Evolutionary conservation across 2,797 vertebrate species (phyloP), one percentile per base, ranked within the genome.

Genomic region (Falco novaeseelandiae): DNA sequence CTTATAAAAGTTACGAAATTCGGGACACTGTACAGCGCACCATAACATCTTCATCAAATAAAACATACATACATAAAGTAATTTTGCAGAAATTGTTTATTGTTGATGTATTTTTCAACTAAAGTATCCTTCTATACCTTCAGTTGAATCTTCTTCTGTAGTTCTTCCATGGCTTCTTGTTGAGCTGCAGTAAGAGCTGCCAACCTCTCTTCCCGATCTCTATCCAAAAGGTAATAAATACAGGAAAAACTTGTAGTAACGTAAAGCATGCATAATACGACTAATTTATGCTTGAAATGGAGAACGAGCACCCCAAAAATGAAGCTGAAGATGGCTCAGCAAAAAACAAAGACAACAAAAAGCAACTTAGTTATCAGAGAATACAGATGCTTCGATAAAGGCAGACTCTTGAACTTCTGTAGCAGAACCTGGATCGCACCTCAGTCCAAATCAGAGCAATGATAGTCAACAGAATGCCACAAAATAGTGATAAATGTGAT

Each of bases 111-210:
- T 55, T 90, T 96, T 91, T 91, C 44, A 83, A 8, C 23, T 26
- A 54, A 80, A 58, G n/a, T 17, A 32, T n/a, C 20, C 13, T 20
- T 65, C 63, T 36, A 59, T 96, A 99, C 99, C 98, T 99, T 99
- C 97, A 99, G 98, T 92, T 99, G 99, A 91, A 99, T 99, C 97
- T 99, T 99, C 94, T 99, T 99, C 98, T 99, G 99, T 26, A 99
- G 98, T 89, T 99, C 99, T 95, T 99, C 99, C 99, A 99, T 98
- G 79, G 99, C 99, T 93, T 99, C 99, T 94, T 99, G 99, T 52
- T 99, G 99, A 91, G 99, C 99, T 57, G 99, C 99, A 10, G 99
- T 99, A 55, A 99, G 99, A 40, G 99, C 99, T 63, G 99, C 99
- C 93, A 99, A 93, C 13, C 99, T 98, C 90, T 99, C 99, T 83